Conservation (phyloP, 2,113 vertebrate genomes). For the Procapra przewalskii region DNA sequence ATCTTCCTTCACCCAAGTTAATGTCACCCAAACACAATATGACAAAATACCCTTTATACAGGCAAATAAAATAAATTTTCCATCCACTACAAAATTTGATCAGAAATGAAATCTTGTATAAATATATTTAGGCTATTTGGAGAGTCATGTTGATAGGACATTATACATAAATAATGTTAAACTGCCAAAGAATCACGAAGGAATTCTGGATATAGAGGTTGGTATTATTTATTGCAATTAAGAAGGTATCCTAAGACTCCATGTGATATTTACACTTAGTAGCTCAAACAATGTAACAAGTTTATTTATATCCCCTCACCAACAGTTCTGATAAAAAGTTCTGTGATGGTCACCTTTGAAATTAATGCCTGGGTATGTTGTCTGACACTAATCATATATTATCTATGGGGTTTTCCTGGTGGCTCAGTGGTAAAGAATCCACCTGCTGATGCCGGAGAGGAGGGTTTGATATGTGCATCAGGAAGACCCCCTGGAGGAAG, state of each 20-base stretch:
- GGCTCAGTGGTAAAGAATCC: neutral
- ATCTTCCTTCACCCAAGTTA: neutral
- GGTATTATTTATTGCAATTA: neutral
- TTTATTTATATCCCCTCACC: neutral
- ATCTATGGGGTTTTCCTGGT: neutral
- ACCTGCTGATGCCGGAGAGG: neutral
- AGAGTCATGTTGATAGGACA: neutral
- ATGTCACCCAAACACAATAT: neutral
- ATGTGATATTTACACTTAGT: neutral
- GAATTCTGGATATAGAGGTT: neutral
- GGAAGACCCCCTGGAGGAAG: neutral
- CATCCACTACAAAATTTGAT: neutral
- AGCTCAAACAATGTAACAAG: neutral
- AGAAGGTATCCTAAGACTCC: neutral
- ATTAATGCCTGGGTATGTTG: neutral
- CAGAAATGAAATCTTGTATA: neutral
- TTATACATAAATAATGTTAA: neutral
- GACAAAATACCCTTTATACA: neutral
- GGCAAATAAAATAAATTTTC: constrained; percentile 11
- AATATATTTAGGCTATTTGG: neutral
- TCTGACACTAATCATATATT: neutral
- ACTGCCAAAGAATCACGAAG: neutral
- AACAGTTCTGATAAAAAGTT: constrained; percentile 7
- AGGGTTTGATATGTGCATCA: neutral
- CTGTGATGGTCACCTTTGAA: neutral